Conservation (phyloP, 2,888 invertebrate species). For the Drosophila pegasa region DNA sequence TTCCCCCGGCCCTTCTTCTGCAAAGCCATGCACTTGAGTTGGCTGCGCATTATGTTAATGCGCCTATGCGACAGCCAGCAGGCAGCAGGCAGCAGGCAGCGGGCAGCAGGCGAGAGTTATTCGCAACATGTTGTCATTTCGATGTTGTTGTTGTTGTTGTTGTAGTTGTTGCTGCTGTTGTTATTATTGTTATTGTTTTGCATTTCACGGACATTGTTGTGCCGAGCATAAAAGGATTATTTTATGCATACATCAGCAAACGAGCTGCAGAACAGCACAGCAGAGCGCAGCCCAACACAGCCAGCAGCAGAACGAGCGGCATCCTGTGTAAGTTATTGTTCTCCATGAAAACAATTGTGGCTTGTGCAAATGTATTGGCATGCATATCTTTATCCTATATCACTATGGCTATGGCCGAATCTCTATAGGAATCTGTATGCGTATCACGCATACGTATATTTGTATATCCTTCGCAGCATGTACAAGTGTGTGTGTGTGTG, state of each 20-base stretch:
- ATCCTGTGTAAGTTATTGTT: constrained; percentile 81
- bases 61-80: constrained; percentile 50
- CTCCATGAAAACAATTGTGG: constrained; percentile 76
- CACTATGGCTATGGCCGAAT: constrained; percentile 32
- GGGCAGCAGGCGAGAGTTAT: constrained; percentile 31
- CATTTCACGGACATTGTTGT: constrained; percentile 82
- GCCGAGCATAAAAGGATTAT: constrained; percentile 79
- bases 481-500: constrained; percentile 15
- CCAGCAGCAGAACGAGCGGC: constrained; percentile 57
- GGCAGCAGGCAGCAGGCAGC: background rate
- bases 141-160: constrained; percentile 49
- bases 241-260: constrained; percentile 79
- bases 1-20: background rate
- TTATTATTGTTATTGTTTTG: constrained; percentile 79
- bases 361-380: constrained; percentile 66
- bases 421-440: constrained; percentile 33
- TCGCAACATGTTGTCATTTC: constrained; percentile 55
- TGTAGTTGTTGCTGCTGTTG: constrained; percentile 41
- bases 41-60: constrained; percentile 80
- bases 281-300: constrained; percentile 32
- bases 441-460: constrained; percentile 2
- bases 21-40: constrained; percentile 68
- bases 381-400: constrained; percentile 41
- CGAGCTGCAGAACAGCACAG: constrained; percentile 41
- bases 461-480: constrained; percentile 1